A percentile compares a stretch with the other conserved stretches of the same genome.
These are phyloP conservation scores for Vesta saturnalis DNA, from an alignment of 2,888 invertebrate species.

Conservation along the genomic window DNA sequence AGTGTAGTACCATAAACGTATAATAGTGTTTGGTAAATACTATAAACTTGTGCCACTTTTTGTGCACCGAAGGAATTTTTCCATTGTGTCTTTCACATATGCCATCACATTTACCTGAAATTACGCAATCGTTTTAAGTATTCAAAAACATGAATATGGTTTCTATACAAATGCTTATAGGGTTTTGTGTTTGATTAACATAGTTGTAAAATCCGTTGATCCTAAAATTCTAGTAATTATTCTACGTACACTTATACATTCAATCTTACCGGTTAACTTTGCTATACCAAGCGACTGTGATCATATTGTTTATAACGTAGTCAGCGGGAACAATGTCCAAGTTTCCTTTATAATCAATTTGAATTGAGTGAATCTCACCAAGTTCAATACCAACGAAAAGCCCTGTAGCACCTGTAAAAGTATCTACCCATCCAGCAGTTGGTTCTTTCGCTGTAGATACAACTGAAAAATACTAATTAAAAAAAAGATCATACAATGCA, in stretches of 20 bases:
- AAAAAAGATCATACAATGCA: no score
- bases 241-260: not conserved
- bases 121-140: no score
- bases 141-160: no score
- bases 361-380: conserved; percentile 70
- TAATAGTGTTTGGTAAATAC: conserved; percentile 52
- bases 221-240: no score
- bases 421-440: conserved; percentile 74
- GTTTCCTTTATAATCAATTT: conserved; percentile 63
- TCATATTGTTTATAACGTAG: conserved; percentile 80
- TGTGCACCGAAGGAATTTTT: conserved; percentile 64
- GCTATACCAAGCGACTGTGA: conserved; percentile 75
- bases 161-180: conserved; percentile 28
- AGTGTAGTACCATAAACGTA: conserved; percentile 59
- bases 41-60: conserved; percentile 63
- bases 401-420: conserved; percentile 70
- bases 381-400: conserved; percentile 55
- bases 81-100: no score
- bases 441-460: conserved; percentile 58
- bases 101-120: no score
- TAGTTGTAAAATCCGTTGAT: no score
- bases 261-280: no score
- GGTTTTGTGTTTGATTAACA: conserved; percentile 33
- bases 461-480: conserved; percentile 46
- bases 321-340: conserved; percentile 82